Evolutionary conservation across 2,888 invertebrate species (phyloP), one percentile per base, ranked within the genome.

Genomic region (Timandra comae): DNA sequence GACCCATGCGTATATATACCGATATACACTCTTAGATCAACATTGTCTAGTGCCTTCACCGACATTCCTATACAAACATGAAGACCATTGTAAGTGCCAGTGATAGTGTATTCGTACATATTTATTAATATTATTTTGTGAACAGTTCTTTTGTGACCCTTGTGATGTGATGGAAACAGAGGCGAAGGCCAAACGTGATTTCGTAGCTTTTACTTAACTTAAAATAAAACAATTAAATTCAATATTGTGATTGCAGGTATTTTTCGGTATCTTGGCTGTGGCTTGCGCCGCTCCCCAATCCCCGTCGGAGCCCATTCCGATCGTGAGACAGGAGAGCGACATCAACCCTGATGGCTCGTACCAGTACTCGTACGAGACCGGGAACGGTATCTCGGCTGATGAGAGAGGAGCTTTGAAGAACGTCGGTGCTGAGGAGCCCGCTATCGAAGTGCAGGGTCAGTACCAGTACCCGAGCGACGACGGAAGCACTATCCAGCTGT

Each of bases 401-500:
- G 91, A 90, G 52, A 72, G 63, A 20, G 90, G 90, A 38, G 68
- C 64, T 25, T 50, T 89, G 46, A 89, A 88, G 72, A 77, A 88
- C 56, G 65, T 82, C 3, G 88, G 88, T 0, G 82, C 81, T 7
- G 87, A 87, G 33, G 72, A 82, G 28, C 88, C 86, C 16, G 79
- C 84, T 2, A 38, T 80, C 3, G 80, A 88, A 41, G 90, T 89
- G 0, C 82, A 89, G 54, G 91, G 91, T 11, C 88, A 87, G 59
- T 90, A 76, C 72, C 84, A 87, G 26, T 91, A 91, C 67, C 87
- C 88, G 1, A 86, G 88, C 26, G 90, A 91, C 0, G 90, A 91
- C 8, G 91, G 91, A 19, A 66, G 76, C 35, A 75, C 70, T 39
- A 88, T 90, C 50, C 85, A 88, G 48, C 56, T 91, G 37, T 75